Conservation (phyloP, 2,797 vertebrate species). For the Intellagama lesueurii region DNA sequence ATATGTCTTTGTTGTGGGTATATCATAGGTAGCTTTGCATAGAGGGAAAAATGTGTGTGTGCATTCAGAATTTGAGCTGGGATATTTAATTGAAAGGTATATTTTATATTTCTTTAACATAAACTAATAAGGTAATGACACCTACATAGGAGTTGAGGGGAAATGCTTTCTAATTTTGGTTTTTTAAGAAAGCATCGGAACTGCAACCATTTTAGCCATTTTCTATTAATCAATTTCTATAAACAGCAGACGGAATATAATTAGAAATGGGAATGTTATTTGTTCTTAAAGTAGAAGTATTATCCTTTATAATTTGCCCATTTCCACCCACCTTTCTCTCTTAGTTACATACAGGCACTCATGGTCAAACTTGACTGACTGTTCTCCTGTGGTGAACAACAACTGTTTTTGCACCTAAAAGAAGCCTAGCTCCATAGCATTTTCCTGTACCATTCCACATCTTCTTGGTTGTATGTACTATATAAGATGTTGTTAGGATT, state of each 20-base stretch:
- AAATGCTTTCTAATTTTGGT: neutral
- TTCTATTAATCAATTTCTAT: slow-evolving; percentile 35
- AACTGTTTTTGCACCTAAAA: slow-evolving; percentile 41
- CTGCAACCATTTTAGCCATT: slow-evolving; percentile 37
- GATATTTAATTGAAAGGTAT: neutral
- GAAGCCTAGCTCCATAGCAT: slow-evolving; percentile 13
- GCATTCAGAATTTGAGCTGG: neutral
- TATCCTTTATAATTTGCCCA: slow-evolving; percentile 38
- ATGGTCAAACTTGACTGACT: neutral
- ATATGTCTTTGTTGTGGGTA: neutral
- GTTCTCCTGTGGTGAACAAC: slow-evolving; percentile 39
- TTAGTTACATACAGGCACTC: neutral
- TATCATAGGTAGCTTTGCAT: neutral
- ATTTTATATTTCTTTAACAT: neutral
- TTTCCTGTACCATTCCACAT: neutral
- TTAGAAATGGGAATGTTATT: slow-evolving; percentile 47
- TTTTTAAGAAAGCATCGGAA: slow-evolving; percentile 28
- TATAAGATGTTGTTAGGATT: slow-evolving; percentile 22
- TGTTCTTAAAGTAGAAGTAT: slow-evolving; percentile 25
- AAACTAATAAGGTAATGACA: neutral
- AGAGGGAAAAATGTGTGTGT: neutral
- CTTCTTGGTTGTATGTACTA: neutral
- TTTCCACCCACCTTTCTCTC: neutral
- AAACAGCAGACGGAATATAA: slow-evolving; percentile 22
- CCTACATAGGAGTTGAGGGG: neutral